Conservation (phyloP, 2,113 vertebrate genomes). For the Charadrius vociferus region DNA sequence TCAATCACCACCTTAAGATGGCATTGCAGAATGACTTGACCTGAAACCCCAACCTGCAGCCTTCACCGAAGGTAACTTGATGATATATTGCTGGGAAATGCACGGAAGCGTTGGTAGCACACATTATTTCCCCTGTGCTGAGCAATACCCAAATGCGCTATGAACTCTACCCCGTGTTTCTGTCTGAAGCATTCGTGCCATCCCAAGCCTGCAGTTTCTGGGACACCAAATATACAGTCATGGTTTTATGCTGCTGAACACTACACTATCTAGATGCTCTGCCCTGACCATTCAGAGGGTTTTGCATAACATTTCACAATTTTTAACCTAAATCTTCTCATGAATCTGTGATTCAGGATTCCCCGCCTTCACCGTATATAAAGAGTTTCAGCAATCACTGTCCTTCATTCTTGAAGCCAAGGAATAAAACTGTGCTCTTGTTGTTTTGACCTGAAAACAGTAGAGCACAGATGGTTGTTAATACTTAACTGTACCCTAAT, state of each 20-base stretch:
- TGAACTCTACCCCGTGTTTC: neutral
- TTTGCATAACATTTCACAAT: neutral
- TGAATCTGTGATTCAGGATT: neutral
- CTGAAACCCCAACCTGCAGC: neutral
- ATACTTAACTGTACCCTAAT: neutral
- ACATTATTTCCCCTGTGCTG: neutral
- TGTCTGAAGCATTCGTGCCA: neutral
- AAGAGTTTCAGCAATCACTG: neutral
- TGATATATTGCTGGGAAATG: neutral
- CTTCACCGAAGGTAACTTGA: neutral
- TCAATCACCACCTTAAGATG: neutral
- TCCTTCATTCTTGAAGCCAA: neutral
- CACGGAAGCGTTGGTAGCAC: rapidly evolving
- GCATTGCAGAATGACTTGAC: neutral
- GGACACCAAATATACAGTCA: neutral
- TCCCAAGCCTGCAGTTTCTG: neutral
- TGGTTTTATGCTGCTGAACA: neutral
- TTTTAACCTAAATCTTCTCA: neutral
- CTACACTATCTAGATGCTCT: neutral
- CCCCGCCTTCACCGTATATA: neutral
- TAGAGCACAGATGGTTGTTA: neutral
- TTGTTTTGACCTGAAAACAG: neutral
- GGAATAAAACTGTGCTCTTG: neutral
- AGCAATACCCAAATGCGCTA: neutral
- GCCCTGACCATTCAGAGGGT: neutral